Evolutionary conservation across 2,888 invertebrate species (phyloP), one percentile per base, ranked within the genome.

Genomic region (Chymomyza fuscimana): DNA sequence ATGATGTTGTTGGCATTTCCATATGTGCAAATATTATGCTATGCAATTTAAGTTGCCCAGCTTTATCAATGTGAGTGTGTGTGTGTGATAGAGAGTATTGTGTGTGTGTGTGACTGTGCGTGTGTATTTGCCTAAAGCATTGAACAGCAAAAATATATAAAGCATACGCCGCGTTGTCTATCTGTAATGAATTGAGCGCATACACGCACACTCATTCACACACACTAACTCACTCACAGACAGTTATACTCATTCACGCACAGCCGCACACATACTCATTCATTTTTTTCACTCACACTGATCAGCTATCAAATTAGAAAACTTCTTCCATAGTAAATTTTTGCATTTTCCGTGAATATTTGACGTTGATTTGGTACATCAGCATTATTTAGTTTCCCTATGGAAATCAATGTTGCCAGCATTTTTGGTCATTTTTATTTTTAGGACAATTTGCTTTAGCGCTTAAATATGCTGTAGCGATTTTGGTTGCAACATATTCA

Each of bases 11-110:
- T 54, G 58, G 25, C 58, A 29, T 15, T 10, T 12, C 29, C 29
- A 15, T 58, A 25, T 54, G 22, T 2, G 15, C 36, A 60, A 60
- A 60, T 60, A 60, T 60, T 60, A 32, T 60, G 36, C 60, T 5
- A 60, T 60, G 60, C 60, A 16, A 60, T 58, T 58, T 36, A 60
- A 60, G 25, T 25, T 58, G 58, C 19, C 56, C 10, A n/a, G 32
- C 54, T 7, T 19, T 46, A 46, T 46, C 40, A 7, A n/a, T 51
- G n/a, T 51, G n/a, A 16, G 1, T 16, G n/a, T n/a, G 15, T n/a
- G 5, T 51, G 51, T 51, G 51, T 51, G 51, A 12, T 2, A 5
- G 5, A 12, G 15, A 12, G 60, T 9, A 2, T 60, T 60, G 60
- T 51, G 32, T 32, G 9, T 61, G 61, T 12, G 61, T 36, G 36